Evolutionary conservation across 2,888 invertebrate genomes (phyloP), one percentile per base, ranked within the genome.

Genomic region (Seira sanloemensis): DNA sequence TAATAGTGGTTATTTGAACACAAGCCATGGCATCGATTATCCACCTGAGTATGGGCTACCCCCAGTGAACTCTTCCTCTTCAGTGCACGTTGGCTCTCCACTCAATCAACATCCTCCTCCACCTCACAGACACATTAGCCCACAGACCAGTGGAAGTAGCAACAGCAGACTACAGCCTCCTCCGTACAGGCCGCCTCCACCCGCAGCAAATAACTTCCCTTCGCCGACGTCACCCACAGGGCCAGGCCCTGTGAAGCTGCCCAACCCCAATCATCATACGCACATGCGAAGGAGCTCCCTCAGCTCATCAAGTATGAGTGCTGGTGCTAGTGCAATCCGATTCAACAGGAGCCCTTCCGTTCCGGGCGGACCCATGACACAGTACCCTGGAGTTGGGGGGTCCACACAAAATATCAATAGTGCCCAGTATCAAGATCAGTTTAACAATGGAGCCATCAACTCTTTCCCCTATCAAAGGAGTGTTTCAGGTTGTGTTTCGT

Each of bases 141-240:
- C 83, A 37, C 83, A 83, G 27, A 73, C 68, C 71, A 83, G 83
- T 62, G 80, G 79, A 24, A 68, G 72, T 27, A 84, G 72, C 71
- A 72, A 71, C 25, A 84, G 86, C n/a, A 74, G 86, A 23, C 90
- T 92, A 78, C 91, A 91, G 88, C 92, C 93, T 0, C 93, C 94
- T 4, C 93, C 93, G 0, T 92, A 92, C 86, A 92, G 92, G 19
- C 93, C 94, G 4, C 92, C 93, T 0, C 92, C 90, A 90, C 58
- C 93, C 79, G 88, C 88, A 72, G 88, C 89, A 16, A 79, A 87
- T 26, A 86, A 83, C n/a, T 83, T 84, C 66, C 71, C 77, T 21
- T 69, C 85, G 67, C 84, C 87, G 54, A 72, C 88, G 21, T 77
- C 88, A 2, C 88, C 88, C 9, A 86, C 85, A n/a, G 58, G 58